These are phyloP conservation scores for Tetragnatha montana DNA, from an alignment of 2,888 invertebrate species.

Conservation along the genomic window DNA sequence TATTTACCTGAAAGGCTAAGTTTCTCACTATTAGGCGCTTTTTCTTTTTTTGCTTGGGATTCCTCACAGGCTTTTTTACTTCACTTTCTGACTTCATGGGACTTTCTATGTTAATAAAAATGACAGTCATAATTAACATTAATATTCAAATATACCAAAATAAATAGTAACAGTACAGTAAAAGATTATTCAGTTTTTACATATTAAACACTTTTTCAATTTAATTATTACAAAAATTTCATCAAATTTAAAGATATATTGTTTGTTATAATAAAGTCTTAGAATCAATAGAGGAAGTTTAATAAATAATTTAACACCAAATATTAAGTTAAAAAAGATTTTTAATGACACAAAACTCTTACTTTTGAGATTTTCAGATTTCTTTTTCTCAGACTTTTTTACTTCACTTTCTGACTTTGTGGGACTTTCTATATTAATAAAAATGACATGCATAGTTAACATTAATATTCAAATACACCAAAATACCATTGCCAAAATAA, in stretches of 20 bases:
- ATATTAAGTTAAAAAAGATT: no score
- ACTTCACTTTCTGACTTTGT: no score
- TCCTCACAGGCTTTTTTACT: background rate
- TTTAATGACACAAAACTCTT: background rate
- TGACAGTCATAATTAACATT: background rate
- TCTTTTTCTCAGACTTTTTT: background rate
- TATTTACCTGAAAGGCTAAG: constrained; percentile 62
- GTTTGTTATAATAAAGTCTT: no score
- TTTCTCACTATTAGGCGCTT: constrained; percentile 60
- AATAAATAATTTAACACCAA: no score
- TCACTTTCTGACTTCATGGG: no score
- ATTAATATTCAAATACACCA: background rate
- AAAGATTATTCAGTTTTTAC: background rate
- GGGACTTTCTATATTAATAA: background rate
- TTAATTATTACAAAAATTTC: background rate
- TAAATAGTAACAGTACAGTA: no score
- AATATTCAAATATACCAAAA: background rate
- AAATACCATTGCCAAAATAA: no score
- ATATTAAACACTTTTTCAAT: background rate
- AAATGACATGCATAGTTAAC: background rate
- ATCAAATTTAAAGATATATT: no score
- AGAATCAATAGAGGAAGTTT: no score
- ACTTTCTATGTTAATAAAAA: background rate
- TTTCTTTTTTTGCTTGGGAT: constrained; percentile 34
- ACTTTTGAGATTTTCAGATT: background rate